Conservation (phyloP, 2,113 vertebrate genomes). For the Cephalopterus ornatus region DNA sequence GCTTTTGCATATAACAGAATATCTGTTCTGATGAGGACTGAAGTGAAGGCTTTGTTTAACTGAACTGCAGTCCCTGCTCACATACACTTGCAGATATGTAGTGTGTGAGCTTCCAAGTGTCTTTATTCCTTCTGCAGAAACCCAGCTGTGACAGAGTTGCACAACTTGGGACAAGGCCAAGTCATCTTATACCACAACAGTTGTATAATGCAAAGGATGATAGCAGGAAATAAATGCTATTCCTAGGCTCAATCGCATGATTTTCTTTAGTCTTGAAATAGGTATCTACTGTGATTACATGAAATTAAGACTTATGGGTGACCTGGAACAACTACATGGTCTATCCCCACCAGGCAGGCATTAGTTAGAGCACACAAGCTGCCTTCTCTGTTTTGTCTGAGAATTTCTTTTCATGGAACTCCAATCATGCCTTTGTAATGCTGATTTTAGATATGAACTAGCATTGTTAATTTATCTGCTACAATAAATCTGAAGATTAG, state of each 20-base stretch:
- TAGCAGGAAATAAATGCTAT: background rate
- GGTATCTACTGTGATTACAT: background rate
- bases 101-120: background rate
- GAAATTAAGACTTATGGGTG: background rate
- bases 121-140: background rate
- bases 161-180: background rate
- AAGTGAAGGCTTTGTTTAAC: background rate
- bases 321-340: background rate
- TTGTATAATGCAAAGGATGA: background rate
- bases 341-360: background rate
- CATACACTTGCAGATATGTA: background rate
- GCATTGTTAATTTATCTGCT: background rate
- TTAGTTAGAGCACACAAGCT: background rate
- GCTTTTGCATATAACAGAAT: background rate
- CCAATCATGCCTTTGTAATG: background rate
- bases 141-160: background rate
- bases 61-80: background rate
- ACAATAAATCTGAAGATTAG: background rate
- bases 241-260: background rate
- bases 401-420: background rate
- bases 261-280: background rate
- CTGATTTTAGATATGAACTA: background rate
- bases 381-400: background rate
- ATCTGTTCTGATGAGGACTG: background rate
- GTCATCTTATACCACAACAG: background rate